Percentiles rank a stretch among this genome's conserved stretches.
These are phyloP conservation scores for Sinohyriopsis cumingii DNA, from an alignment of 2,888 invertebrate species.

Conservation along the genomic window DNA sequence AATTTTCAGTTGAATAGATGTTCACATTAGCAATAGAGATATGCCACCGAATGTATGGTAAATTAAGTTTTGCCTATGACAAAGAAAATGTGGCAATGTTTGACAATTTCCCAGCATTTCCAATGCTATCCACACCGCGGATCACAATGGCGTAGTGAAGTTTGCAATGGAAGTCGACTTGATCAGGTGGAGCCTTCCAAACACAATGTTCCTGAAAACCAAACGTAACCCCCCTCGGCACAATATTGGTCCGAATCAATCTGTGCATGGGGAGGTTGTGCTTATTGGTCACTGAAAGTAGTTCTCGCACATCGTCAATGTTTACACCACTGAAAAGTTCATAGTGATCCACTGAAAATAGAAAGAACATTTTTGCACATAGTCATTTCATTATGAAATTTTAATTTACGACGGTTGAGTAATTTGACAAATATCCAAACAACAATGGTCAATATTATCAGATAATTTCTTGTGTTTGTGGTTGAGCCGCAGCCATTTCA, in stretches of 20 bases:
- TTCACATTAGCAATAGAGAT: too few relatives aligned
- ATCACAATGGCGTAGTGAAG: slow-evolving; percentile 43
- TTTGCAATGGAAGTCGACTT: slow-evolving; percentile 1
- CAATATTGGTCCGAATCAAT: background rate
- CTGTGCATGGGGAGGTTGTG: background rate
- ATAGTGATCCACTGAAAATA: slow-evolving; percentile 6
- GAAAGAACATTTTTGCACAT: too few relatives aligned
- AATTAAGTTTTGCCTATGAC: too few relatives aligned
- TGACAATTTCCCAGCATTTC: slow-evolving; percentile 40
- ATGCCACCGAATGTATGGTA: too few relatives aligned
- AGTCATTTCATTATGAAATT: too few relatives aligned
- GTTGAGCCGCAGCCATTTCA: too few relatives aligned
- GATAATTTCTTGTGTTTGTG: too few relatives aligned
- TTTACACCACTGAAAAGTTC: slow-evolving; percentile 2
- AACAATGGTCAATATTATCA: too few relatives aligned
- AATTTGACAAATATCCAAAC: too few relatives aligned
- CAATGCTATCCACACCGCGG: slow-evolving; percentile 38
- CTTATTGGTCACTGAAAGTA: background rate
- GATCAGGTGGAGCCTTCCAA: slow-evolving; percentile 3
- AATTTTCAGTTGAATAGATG: too few relatives aligned
- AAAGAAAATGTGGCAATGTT: slow-evolving; percentile 38
- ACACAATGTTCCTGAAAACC: slow-evolving; percentile 18
- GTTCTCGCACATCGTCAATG: slow-evolving; percentile 6
- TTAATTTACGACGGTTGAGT: too few relatives aligned
- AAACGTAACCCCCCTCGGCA: background rate